Base-by-base conservation (phyloP, 1,140 invertebrate genomes). In the Bacillus rossius region DNA sequence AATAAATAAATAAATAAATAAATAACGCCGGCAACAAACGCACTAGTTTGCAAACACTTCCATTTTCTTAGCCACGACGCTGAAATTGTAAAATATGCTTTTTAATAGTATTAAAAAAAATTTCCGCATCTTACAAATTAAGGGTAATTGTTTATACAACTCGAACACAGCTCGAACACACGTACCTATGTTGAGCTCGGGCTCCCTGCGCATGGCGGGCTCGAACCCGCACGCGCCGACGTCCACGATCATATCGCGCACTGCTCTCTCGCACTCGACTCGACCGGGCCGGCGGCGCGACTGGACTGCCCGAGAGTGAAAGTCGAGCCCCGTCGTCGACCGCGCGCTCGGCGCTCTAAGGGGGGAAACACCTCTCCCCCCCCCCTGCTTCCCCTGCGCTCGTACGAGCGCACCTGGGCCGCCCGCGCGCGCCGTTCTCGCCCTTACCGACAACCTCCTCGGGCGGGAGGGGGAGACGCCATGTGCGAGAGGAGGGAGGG, bases 121-220 rank as follows among this genome's bases (percentile, higher is more conserved):
- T n/a, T n/a, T n/a, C n/a, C n/a, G n/a, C n/a, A n/a, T n/a, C n/a
- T n/a, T n/a, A n/a, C n/a, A n/a, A n/a, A n/a, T n/a, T n/a, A n/a
- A n/a, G n/a, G n/a, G n/a, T n/a, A n/a, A n/a, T n/a, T n/a, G n/a
- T n/a, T n/a, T n/a, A n/a, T n/a, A n/a, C n/a, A n/a, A n/a, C n/a
- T n/a, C n/a, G n/a, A n/a, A n/a, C n/a, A n/a, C n/a, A 34, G 29
- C 5, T 10, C 29, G 29, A 4, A 34, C 8, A 7, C 23, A 19
- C 40, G 53, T 77, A 82, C 80, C 80, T 75, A 82, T 81, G 60
- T 81, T 79, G 4, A 82, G 69, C 61, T 82, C 80, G 0, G 79
- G 79, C 59, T 81, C 79, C 0, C 79, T 75, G 63, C 78, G 75
- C 1, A 79, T 80, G 16, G 62, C 58, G 17, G 68, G 65, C n/a